These are phyloP conservation scores for Apis mellifera DNA, from an alignment of 1,140 invertebrate genomes.

Conservation along the genomic window DNA sequence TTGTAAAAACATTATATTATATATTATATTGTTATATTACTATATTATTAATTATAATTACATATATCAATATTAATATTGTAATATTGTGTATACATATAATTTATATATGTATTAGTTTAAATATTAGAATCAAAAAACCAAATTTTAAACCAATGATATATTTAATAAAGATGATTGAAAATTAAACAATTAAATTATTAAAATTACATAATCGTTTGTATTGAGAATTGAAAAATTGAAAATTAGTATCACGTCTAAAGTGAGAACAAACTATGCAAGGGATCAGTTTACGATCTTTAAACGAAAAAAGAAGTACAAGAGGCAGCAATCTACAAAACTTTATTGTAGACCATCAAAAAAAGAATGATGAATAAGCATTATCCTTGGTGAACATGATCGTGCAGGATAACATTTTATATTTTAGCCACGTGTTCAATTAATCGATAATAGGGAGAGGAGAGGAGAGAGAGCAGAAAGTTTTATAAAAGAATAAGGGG, in stretches of 20 bases:
- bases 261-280: neutral
- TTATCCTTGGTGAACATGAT: slow-evolving; percentile 4
- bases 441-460: slow-evolving; percentile 21
- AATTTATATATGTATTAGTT: neutral
- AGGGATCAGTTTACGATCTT: slow-evolving; percentile 23
- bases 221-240: neutral
- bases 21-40: too few species aligned
- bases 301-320: slow-evolving; percentile 11
- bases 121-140: neutral
- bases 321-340: slow-evolving; percentile 3
- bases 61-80: too few species aligned
- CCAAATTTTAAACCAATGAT: neutral
- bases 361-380: slow-evolving; percentile 4
- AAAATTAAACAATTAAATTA: neutral
- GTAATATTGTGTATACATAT: too few species aligned
- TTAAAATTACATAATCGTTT: neutral
- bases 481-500: slow-evolving; percentile 10
- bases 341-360: neutral
- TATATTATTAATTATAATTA: too few species aligned
- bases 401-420: neutral
- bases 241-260: slow-evolving; percentile 10
- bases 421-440: slow-evolving; percentile 47
- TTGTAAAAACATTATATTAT: too few species aligned
- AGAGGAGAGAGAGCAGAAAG: too few species aligned
- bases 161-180: neutral